Base-by-base conservation (phyloP, 2,888 invertebrate species). In the Polyploca ridens region DNA sequence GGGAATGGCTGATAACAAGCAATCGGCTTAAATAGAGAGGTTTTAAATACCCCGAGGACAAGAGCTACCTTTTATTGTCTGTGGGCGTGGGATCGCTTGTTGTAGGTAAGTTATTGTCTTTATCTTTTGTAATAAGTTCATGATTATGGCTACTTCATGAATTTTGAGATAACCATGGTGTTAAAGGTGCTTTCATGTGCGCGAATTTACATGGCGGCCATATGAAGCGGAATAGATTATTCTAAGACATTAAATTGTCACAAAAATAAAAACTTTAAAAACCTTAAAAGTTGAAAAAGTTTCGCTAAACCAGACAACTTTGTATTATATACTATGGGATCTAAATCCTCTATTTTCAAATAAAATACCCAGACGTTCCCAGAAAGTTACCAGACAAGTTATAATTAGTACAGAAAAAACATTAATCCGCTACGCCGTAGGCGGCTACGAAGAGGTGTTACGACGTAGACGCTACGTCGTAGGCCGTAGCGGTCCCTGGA, bases 361-460 rank as follows among this genome's bases (percentile, higher is more conserved):
- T 8, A 41, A 41, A 3, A 41, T 13, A 6, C 4, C 5, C 5
- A 11, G 46, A n/a, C 46, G n/a, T 6, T 46, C 2, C n/a, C 6
- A 46, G 46, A 46, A 46, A n/a, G 10, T 46, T n/a, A 46, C 46
- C 46, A 54, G 54, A 54, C 54, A 10, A 19, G 54, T 54, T 54
- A 19, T 54, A 54, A 54, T 54, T 54, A 54, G 54, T 54, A 8
- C 16, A 2, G 10, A n/a, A 54, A 54, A 54, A 19, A 19, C 16
- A 54, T 6, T 19, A 19, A 54, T 54, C 54, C 54, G 68, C 78
- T 79, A 74, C 78, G 71, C 33, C 73, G 80, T 80, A 79, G 77
- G 62, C 66, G 65, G 16, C 73, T 69, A 73, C 72, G 62, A 41
- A 58, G 65, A 27, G 41, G 13, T 3, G 59, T 71, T 72, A 72